Conservation (phyloP, 2,888 invertebrate genomes). For the Acanthosepion esculentum region DNA sequence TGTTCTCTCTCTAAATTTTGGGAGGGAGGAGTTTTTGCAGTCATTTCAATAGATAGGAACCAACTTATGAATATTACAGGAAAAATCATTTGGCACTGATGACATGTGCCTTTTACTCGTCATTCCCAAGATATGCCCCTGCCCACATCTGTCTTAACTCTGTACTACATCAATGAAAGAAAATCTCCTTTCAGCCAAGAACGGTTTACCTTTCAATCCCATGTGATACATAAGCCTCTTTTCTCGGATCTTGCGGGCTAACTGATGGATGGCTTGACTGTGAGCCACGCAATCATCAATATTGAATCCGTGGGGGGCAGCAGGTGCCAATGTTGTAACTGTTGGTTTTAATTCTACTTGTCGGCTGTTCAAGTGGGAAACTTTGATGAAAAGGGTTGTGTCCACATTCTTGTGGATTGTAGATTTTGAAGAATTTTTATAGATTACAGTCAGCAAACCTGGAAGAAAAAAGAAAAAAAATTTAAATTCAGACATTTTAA, state of each 20-base stretch:
- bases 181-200: not conserved
- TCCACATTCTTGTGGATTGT: constrained; percentile 61
- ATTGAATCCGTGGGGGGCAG: not conserved
- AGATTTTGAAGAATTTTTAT: constrained; percentile 61
- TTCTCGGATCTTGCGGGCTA: constrained; percentile 59
- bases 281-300: constrained; percentile 55
- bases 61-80: no score
- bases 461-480: constrained; percentile 48
- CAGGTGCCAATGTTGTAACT: not conserved
- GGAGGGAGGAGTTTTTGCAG: no score
- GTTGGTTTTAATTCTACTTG: not conserved
- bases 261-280: constrained; percentile 53
- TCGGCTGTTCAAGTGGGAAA: not conserved
- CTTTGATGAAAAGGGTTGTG: constrained; percentile 62
- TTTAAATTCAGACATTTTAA: no score
- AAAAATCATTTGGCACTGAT: no score
- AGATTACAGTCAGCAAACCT: constrained; percentile 67
- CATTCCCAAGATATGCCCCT: no score
- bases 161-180: no score
- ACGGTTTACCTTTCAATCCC: constrained; percentile 63
- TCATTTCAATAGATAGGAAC: no score
- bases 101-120: no score
- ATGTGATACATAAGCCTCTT: constrained; percentile 64
- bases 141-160: no score
- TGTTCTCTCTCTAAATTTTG: no score